These are phyloP conservation scores for Micronycteris hirsuta DNA, from an alignment of 2,113 vertebrate species.

Conservation along the genomic window DNA sequence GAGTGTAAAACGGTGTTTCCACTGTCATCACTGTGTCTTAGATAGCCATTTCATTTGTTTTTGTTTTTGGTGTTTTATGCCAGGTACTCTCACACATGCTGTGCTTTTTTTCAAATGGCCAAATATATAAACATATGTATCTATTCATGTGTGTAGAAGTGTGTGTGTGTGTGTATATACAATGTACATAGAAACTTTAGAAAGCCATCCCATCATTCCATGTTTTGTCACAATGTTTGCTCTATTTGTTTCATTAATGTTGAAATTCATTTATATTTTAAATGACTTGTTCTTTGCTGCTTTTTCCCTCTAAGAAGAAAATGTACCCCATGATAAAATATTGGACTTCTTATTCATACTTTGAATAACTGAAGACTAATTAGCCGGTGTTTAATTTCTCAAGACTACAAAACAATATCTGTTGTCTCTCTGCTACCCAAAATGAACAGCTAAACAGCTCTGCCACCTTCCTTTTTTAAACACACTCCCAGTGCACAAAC, in stretches of 20 bases:
- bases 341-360: conserved; percentile 40
- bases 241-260: background rate
- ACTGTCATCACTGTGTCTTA: background rate
- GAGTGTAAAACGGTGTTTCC: background rate
- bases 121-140: background rate
- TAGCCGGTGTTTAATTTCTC: conserved; percentile 46
- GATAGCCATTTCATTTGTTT: background rate
- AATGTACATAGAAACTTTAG: background rate
- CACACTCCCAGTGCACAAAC: background rate
- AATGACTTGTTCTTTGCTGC: background rate
- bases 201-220: background rate
- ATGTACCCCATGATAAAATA: background rate
- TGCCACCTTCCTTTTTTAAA: conserved; percentile 29
- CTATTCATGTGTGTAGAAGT: background rate
- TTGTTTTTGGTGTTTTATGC: background rate
- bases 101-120: background rate
- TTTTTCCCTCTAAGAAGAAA: conserved; percentile 28
- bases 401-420: conserved; percentile 41
- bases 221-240: background rate
- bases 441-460: conserved; percentile 29
- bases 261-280: conserved; percentile 20
- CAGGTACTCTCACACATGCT: background rate
- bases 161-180: background rate
- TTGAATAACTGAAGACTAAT: conserved; percentile 42
- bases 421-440: conserved; percentile 13